Evolutionary conservation across 2,113 vertebrate species (phyloP).

Genomic region (Accipiter virgatus): DNA sequence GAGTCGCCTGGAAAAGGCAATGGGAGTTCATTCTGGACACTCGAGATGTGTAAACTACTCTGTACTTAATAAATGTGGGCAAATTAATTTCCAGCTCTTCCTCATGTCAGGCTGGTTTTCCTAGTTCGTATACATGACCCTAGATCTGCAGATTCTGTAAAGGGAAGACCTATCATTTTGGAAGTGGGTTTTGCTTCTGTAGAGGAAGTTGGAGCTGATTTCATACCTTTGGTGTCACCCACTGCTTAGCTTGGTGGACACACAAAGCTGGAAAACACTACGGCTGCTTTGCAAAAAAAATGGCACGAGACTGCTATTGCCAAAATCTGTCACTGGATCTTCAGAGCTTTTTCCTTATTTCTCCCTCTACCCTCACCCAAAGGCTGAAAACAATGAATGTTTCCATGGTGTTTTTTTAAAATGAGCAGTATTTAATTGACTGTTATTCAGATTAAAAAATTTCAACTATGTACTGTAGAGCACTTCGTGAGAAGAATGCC

Average conservation of each 20-base stretch:
- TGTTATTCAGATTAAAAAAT: neutral
- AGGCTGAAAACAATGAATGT: neutral
- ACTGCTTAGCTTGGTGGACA: neutral
- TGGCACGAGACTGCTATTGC: neutral
- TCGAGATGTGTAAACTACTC: neutral
- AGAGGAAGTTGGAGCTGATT: neutral
- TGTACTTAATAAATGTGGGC: neutral
- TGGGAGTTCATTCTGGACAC: neutral
- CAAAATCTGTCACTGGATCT: neutral
- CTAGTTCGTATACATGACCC: neutral
- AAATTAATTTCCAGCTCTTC: neutral
- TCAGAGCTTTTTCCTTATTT: neutral
- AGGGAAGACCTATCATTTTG: neutral
- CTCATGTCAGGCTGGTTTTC: neutral
- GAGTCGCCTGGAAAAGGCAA: neutral
- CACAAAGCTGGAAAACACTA: neutral
- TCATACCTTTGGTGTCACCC: neutral
- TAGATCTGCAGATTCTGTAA: neutral
- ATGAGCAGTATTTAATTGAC: neutral
- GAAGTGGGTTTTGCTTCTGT: neutral
- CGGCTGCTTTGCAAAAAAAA: neutral
- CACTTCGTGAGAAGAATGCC: neutral
- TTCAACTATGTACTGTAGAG: neutral
- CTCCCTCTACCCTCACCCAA: neutral
- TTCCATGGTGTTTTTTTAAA: neutral